Evolutionary conservation across 1,140 invertebrate genomes (phyloP).

Genomic region (Drosophila triauraria): DNA sequence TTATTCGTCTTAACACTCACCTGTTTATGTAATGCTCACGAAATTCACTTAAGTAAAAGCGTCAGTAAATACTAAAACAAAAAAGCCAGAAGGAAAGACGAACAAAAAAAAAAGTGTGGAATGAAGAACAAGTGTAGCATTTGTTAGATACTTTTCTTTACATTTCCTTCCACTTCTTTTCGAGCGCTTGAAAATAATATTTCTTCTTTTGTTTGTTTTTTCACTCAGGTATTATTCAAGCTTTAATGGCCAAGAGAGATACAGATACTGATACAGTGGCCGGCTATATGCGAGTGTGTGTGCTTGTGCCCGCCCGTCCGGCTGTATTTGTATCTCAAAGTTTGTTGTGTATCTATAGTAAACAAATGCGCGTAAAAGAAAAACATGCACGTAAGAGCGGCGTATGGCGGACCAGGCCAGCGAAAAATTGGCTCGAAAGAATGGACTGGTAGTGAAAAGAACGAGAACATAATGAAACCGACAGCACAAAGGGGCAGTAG

Average conservation of each 20-base stretch:
- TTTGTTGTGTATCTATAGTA: constrained; percentile 75
- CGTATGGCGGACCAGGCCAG: constrained; percentile 36
- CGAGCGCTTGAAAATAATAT: constrained; percentile 34
- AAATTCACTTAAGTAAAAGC: constrained; percentile 67
- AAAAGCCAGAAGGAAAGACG: constrained; percentile 19
- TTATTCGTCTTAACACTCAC: constrained; percentile 30
- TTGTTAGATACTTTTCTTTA: constrained; percentile 55
- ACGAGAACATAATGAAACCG: constrained; percentile 40
- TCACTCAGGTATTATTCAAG: constrained; percentile 70
- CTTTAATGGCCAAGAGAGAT: constrained; percentile 58
- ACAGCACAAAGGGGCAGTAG: constrained; percentile 23
- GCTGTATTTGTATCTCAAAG: constrained; percentile 56
- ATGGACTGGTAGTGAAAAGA: constrained; percentile 41
- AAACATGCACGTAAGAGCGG: constrained; percentile 72
- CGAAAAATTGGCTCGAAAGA: constrained; percentile 58
- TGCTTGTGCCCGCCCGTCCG: constrained; percentile 18
- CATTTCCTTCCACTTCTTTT: constrained; percentile 24
- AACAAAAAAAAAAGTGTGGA: constrained; percentile 1
- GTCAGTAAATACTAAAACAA: constrained; percentile 54
- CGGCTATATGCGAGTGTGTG: constrained; percentile 16
- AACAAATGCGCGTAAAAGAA: constrained; percentile 78
- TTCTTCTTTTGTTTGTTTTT: constrained; percentile 53
- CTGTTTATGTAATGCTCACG: constrained; percentile 69
- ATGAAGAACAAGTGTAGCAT: constrained; percentile 55
- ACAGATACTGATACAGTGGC: constrained; percentile 46